Evolutionary conservation across 2,888 invertebrate species (phyloP).

Genomic region (Trisateles emortualis): DNA sequence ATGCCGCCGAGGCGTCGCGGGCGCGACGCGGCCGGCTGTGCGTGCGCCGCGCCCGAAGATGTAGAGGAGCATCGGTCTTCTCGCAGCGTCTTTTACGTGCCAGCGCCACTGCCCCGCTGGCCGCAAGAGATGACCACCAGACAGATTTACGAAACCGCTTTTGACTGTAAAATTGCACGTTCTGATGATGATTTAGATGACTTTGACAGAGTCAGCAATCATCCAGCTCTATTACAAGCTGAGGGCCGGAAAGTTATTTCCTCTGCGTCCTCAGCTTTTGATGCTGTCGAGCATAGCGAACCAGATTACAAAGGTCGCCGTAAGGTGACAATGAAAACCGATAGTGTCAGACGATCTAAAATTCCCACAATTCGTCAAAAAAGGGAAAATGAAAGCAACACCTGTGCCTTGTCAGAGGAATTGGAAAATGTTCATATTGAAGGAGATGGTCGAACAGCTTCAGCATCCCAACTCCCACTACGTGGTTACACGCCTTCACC

Average conservation of each 20-base stretch:
- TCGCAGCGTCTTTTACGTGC: constrained; percentile 90
- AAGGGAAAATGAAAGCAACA: constrained; percentile 76
- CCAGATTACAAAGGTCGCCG: constrained; percentile 86
- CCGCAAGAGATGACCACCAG: constrained; percentile 88
- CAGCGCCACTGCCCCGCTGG: constrained; percentile 89
- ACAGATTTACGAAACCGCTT: constrained; percentile 95
- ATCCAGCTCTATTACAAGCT: constrained; percentile 90
- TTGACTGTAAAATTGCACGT: constrained; percentile 94
- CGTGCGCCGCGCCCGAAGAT: constrained; percentile 90
- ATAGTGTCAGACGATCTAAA: constrained; percentile 86
- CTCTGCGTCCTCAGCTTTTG: constrained; percentile 82
- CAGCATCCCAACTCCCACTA: constrained; percentile 88
- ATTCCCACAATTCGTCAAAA: constrained; percentile 87
- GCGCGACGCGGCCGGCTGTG: constrained; percentile 90
- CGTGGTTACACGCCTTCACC: constrained; percentile 93
- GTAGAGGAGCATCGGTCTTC: constrained; percentile 89
- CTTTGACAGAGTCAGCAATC: constrained; percentile 93
- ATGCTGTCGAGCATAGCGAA: constrained; percentile 81
- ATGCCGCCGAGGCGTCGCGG: constrained; percentile 91
- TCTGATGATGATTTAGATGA: constrained; percentile 94
- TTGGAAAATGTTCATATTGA: constrained; percentile 89
- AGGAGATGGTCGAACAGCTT: constrained; percentile 84
- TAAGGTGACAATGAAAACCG: constrained; percentile 85
- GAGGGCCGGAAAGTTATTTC: constrained; percentile 81
- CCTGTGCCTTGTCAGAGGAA: constrained; percentile 81